Base-by-base conservation (phyloP, 1,140 invertebrate genomes). In the Tenebrio molitor region DNA sequence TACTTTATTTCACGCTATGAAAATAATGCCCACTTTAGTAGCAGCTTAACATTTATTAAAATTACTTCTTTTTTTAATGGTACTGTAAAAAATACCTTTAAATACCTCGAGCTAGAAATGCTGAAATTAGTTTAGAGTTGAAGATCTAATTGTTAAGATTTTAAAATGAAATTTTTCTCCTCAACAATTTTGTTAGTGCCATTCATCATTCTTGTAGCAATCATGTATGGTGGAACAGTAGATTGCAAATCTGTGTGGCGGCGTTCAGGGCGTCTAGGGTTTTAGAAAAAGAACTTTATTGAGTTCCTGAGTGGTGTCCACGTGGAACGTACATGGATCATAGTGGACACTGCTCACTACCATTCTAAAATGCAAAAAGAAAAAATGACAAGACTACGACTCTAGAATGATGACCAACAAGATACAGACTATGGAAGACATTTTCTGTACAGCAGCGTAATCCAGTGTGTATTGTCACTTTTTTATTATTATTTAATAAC, bases 71-170 rank as follows among this genome's bases (percentile, higher is more conserved):
- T n/a, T n/a, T n/a, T n/a, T n/a, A n/a, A n/a, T n/a, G n/a, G n/a
- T n/a, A n/a, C n/a, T n/a, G n/a, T n/a, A n/a, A n/a, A n/a, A n/a
- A n/a, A n/a, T n/a, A n/a, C n/a, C 15, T 58, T 58, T 58, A 58
- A 58, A 58, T 58, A 58, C 50, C 50, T 58, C 29, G 50, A 29
- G 50, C 23, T 29, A 29, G 23, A 14, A 58, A 58, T 29, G 50
- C n/a, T 15, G 50, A 58, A 58, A 58, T 23, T 23, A 58, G 50
- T 58, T 34, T 33, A 10, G 7, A n/a, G 21, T 29, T 6, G 50
- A 58, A 14, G 50, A 29, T 58, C 50, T 15, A 29, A 2, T 14
- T 29, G 50, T 58, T 6, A 58, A 58, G 50, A 29, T 14, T 23
- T 33, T 23, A 58, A 58, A 58, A 58, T 58, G 50, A 58, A 58